Conservation (phyloP, 2,113 vertebrate genomes). For the Apteryx owenii region DNA sequence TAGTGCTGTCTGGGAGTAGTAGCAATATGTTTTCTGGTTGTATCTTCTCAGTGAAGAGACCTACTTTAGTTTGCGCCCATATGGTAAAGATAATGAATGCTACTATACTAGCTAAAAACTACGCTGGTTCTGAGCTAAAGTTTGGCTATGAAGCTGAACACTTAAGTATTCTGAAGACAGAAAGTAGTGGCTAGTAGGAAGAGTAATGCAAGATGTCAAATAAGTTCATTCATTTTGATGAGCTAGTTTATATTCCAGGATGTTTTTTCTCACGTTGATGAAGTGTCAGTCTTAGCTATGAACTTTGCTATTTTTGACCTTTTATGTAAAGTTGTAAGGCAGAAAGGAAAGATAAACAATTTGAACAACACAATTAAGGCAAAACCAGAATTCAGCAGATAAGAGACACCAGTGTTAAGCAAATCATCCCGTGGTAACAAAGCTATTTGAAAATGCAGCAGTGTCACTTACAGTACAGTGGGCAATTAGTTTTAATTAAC, state of each 20-base stretch:
- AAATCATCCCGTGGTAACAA: constrained; percentile 41
- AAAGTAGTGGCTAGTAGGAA: neutral
- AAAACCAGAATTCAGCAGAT: constrained; percentile 26
- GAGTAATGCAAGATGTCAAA: neutral
- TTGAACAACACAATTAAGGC: constrained; percentile 32
- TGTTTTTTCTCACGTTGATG: neutral
- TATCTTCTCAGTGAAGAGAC: neutral
- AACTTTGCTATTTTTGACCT: constrained; percentile 35
- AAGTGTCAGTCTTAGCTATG: neutral
- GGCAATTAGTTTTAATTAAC: constrained; percentile 76
- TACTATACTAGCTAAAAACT: neutral
- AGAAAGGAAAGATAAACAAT: constrained; percentile 51
- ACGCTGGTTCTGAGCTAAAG: neutral
- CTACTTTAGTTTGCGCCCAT: neutral
- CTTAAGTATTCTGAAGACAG: neutral
- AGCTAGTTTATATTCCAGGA: neutral
- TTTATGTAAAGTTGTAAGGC: neutral
- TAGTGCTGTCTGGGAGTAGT: neutral
- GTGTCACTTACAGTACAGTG: constrained; percentile 49
- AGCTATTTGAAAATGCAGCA: constrained; percentile 48
- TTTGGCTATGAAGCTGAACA: neutral
- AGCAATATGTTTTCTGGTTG: neutral
- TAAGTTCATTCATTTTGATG: neutral
- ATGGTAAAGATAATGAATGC: accelerated
- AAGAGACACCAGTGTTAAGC: neutral